Evolutionary conservation across 2,888 invertebrate genomes (phyloP), one percentile per base, ranked within the genome.

Genomic region (Syrista parreyssii): DNA sequence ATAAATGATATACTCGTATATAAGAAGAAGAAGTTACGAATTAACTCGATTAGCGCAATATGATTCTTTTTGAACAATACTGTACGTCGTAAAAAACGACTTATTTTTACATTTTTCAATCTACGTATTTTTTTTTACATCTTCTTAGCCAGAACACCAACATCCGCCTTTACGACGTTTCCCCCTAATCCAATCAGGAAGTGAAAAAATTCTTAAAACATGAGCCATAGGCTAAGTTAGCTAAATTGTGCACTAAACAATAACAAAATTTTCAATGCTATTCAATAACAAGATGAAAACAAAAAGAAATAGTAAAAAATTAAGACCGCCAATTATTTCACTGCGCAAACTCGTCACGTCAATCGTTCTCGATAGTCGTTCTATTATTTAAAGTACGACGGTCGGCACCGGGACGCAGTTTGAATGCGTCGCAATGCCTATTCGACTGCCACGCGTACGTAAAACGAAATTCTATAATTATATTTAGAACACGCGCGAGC

Each of bases 381-480:
- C 40, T 69, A n/a, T 69, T 69, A 69, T 69, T 69, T 69, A n/a
- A 32, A 69, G 31, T 40, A 32, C 71, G 31, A 30, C 32, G 31
- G n/a, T 69, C n/a, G n/a, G 32, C 71, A 32, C 31, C 71, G 71
- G 33, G 34, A 73, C 73, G 73, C 73, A 32, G 23, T 73, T 73
- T 73, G 23, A 32, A n/a, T 32, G 34, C 32, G 73, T n/a, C n/a
- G 73, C 73, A 34, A 73, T 35, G 35, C 33, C n/a, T 73, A 73
- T 23, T 32, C 15, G 35, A 73, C 73, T 73, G 73, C 73, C 33
- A 35, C 73, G 73, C 32, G 77, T 75, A 79, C 80, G 81, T 81
- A 82, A 83, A 83, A 82, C 83, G 80, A 80, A 84, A 86, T 86
- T 86, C 89, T 89, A 89, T 88, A 89, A 88, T 89, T 89, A 89